phyloP scores from a whole-genome alignment of 1,140 invertebrate species.

The Danaus melanippus region DNA sequence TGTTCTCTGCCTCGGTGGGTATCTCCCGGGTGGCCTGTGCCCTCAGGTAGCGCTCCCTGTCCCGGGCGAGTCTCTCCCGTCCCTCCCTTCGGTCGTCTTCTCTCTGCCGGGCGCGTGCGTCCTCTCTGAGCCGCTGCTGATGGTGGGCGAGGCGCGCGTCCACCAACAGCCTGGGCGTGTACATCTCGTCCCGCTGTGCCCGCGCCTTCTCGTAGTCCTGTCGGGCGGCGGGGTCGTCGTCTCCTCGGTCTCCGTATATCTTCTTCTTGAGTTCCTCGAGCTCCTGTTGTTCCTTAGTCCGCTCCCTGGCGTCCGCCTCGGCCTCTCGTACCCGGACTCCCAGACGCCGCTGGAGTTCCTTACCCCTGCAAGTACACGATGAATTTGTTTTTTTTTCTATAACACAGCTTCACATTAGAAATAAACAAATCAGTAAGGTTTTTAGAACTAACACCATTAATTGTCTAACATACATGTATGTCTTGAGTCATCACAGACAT shows the following conservation, averaged over 20 bases:
- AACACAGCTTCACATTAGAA: no score
- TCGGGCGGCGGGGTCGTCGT: slow-evolving; percentile 44
- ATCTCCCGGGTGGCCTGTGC: slow-evolving; percentile 71
- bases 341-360: slow-evolving; percentile 89
- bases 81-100: slow-evolving; percentile 65
- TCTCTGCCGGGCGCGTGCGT: slow-evolving; percentile 69
- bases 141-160: slow-evolving; percentile 75
- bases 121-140: slow-evolving; percentile 72
- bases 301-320: slow-evolving; percentile 90
- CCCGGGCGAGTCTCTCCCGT: slow-evolving; percentile 42
- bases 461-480: no score
- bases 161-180: slow-evolving; percentile 85
- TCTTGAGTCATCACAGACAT: no score
- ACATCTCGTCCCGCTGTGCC: slow-evolving; percentile 85
- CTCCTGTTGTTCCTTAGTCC: slow-evolving; percentile 92
- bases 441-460: no score
- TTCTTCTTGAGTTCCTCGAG: slow-evolving; percentile 90
- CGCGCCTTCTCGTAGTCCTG: slow-evolving; percentile 68
- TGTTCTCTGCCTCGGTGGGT: slow-evolving; percentile 78
- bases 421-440: no score
- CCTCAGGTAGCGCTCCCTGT: slow-evolving; percentile 62
- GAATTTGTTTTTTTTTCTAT: no score
- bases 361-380: slow-evolving; percentile 74
- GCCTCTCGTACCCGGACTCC: slow-evolving; percentile 93
- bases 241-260: slow-evolving; percentile 84